Evolutionary conservation across 2,797 vertebrate species (phyloP), one percentile per base, ranked within the genome.

Genomic region (Micromesistius poutassou): DNA sequence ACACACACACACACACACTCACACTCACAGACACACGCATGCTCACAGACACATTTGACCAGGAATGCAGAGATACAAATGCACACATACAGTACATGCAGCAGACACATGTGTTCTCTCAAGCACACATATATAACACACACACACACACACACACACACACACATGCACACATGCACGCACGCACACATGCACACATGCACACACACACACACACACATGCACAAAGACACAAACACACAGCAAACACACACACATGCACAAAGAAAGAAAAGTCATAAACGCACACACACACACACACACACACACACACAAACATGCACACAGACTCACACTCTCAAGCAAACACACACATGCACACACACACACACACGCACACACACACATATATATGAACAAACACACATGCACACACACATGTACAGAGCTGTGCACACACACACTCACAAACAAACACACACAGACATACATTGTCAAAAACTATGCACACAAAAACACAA

Each of bases 141-240:
- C 4, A 35, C 71, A 81, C 80, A 79, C 82, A 73, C 75, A 79
- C 38, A 42, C n/a, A 14, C 25, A 77, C 68, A 42, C 12, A 42
- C 5, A 36, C 35, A 36, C 35, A 6, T n/a, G 5, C 25, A 42
- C n/a, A 14, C 25, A 77, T 38, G 16, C 80, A 73, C 5, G 1
- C 68, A 46, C 12, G 16, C 35, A 36, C 36, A 38, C 36, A 38
- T n/a, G 13, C 4, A 74, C 22, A 30, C 12, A 46, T 6, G 8
- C 9, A 72, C 4, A 36, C 72, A 82, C 79, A 78, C 82, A 73
- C 75, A 82, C 81, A 78, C 82, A 73, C 74, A 78, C 46, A 19
- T 38, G 36, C 36, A 38, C 36, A 38, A 7, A 38, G 36, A 10
- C 36, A 38, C 36, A 38, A 8, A 8, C 36, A 38, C 8, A 38